Conservation (phyloP, 2,888 invertebrate genomes). For the Amphiduros pacificus region DNA sequence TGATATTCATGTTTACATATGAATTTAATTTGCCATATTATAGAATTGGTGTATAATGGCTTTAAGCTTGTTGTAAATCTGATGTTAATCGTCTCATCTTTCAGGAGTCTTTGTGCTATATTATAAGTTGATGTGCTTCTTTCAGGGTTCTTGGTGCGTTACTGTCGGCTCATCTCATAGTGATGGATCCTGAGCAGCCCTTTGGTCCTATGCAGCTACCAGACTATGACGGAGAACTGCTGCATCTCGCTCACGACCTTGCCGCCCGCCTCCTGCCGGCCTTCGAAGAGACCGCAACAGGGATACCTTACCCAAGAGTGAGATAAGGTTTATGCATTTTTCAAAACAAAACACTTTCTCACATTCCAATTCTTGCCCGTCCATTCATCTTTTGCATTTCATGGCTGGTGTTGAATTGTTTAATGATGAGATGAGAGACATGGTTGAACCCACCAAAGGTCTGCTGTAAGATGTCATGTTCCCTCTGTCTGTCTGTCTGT, state of each 20-base stretch:
- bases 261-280: constrained; percentile 66
- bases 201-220: constrained; percentile 63
- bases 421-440: neutral
- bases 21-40: too few relatives aligned
- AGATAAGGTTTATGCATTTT: constrained; percentile 18
- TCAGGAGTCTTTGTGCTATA: too few relatives aligned
- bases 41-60: too few relatives aligned
- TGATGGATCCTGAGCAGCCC: constrained; percentile 64
- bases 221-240: constrained; percentile 65
- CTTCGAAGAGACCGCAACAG: constrained; percentile 66
- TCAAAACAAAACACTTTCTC: too few relatives aligned
- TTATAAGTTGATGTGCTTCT: neutral
- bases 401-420: neutral
- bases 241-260: constrained; percentile 67
- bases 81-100: too few relatives aligned
- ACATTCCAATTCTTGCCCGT: neutral
- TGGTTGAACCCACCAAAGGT: too few relatives aligned
- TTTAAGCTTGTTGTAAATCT: too few relatives aligned
- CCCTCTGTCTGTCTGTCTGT: too few relatives aligned
- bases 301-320: constrained; percentile 64
- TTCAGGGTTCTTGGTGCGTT: constrained; percentile 66
- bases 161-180: constrained; percentile 68
- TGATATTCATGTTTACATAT: too few relatives aligned
- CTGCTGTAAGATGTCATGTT: too few relatives aligned
- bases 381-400: neutral